These are phyloP conservation scores for Aphodius granarius DNA, from an alignment of 2,888 invertebrate genomes.

Conservation along the genomic window DNA sequence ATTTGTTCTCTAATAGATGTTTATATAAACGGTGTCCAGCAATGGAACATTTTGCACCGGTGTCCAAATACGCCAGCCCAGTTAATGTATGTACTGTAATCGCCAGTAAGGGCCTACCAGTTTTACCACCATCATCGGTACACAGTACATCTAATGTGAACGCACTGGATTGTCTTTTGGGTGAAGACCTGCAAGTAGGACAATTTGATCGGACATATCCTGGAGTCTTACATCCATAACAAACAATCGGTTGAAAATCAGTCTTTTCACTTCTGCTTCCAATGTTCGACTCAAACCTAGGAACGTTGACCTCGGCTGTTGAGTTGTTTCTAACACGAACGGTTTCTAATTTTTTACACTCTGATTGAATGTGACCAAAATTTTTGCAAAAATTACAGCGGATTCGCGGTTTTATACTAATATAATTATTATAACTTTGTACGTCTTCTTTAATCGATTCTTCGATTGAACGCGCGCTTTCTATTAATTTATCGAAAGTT, in stretches of 20 bases:
- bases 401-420: neutral
- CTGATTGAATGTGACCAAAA: neutral
- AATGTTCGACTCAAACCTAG: no score
- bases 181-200: neutral
- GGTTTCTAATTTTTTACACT: no score
- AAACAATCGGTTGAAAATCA: neutral
- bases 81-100: neutral
- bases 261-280: neutral
- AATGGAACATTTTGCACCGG: neutral
- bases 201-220: slow-evolving; percentile 3
- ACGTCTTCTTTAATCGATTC: neutral
- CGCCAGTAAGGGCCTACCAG: neutral
- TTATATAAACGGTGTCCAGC: slow-evolving; percentile 3
- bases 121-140: neutral
- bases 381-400: slow-evolving; percentile 3
- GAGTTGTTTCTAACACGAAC: no score
- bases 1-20: neutral
- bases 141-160: neutral
- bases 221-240: neutral
- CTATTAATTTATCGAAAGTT: neutral
- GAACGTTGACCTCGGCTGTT: no score
- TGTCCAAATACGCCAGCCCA: neutral
- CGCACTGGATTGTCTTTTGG: neutral
- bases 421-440: no score
- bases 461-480: neutral